Conservation (phyloP, 1,140 invertebrate genomes). For the Tenebrio molitor region DNA sequence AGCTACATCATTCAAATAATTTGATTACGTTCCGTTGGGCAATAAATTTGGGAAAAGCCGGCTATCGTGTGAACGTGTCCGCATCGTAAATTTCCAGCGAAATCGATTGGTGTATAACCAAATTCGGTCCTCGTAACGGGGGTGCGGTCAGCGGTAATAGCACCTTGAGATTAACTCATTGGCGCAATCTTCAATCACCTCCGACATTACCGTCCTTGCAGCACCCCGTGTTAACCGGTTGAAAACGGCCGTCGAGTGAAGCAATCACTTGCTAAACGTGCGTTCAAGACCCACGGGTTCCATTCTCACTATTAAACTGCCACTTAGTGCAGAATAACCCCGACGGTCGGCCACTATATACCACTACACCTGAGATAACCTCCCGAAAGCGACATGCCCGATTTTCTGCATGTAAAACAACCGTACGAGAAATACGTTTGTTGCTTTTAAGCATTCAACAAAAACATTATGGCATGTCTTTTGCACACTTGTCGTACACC, state of each 20-base stretch:
- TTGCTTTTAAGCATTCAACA: too few relatives aligned
- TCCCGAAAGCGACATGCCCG: neutral
- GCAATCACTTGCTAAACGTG: constrained; percentile 50
- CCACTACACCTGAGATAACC: constrained; percentile 20
- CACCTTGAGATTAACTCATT: constrained; percentile 56
- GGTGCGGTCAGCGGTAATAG: constrained; percentile 52
- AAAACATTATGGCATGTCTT: too few relatives aligned
- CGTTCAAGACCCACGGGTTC: constrained; percentile 43
- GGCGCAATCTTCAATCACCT: constrained; percentile 54
- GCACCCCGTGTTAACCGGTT: constrained; percentile 6
- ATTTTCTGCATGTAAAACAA: neutral
- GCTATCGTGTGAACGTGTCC: constrained; percentile 42
- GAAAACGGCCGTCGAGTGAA: constrained; percentile 20
- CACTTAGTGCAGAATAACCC: constrained; percentile 47
- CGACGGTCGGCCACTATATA: neutral
- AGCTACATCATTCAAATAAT: constrained; percentile 47
- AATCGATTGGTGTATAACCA: constrained; percentile 44
- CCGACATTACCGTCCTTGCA: constrained; percentile 25
- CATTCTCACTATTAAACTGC: constrained; percentile 50
- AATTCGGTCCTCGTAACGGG: constrained; percentile 18
- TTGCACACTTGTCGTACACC: too few relatives aligned
- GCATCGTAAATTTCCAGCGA: constrained; percentile 46
- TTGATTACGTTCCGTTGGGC: constrained; percentile 44
- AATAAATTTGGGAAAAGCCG: constrained; percentile 46
- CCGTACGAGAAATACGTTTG: too few relatives aligned